Evolutionary conservation across 2,113 vertebrate species (phyloP), one percentile per base, ranked within the genome.

Genomic region (Hyla sarda): DNA sequence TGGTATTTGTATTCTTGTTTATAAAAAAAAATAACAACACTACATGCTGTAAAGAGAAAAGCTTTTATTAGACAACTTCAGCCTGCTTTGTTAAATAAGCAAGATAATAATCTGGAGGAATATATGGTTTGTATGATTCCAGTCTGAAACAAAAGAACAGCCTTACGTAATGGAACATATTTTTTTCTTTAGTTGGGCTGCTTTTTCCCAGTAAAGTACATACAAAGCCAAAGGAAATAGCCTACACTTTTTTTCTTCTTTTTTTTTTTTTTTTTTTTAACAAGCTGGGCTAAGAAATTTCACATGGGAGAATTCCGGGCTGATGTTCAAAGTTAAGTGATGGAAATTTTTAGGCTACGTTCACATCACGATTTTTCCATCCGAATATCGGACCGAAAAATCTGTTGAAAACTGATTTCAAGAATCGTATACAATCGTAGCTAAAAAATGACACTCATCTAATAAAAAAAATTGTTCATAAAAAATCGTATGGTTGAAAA

Each of bases 301-400:
- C 90, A 91, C 90, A 82, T 90, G 89, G 90, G 89, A 91, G 90
- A 91, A 88, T 88, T 89, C 90, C 58, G 89, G 89, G 89, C 89
- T 89, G 85, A 80, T 52, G 83, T 73, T 92, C 89, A 62, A 87
- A 85, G 87, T 92, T 89, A 90, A 90, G 91, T 88, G 89, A 91
- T 92, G 92, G 91, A 92, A 90, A 90, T 92, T 91, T 90, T 91
- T 90, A 89, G 89, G 90, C 90, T 91, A 91, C 88, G 89, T 90
- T 89, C 88, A n/a, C n/a, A n/a, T n/a, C n/a, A n/a, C n/a, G n/a
- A n/a, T n/a, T n/a, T n/a, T n/a, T n/a, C n/a, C n/a, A n/a, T n/a
- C n/a, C n/a, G n/a, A n/a, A n/a, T n/a, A n/a, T n/a, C n/a, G n/a
- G n/a, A n/a, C n/a, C n/a, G n/a, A n/a, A n/a, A n/a, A n/a, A n/a